These are phyloP conservation scores for Leucosticte australis DNA, from an alignment of 2,113 vertebrate species.

Conservation along the genomic window DNA sequence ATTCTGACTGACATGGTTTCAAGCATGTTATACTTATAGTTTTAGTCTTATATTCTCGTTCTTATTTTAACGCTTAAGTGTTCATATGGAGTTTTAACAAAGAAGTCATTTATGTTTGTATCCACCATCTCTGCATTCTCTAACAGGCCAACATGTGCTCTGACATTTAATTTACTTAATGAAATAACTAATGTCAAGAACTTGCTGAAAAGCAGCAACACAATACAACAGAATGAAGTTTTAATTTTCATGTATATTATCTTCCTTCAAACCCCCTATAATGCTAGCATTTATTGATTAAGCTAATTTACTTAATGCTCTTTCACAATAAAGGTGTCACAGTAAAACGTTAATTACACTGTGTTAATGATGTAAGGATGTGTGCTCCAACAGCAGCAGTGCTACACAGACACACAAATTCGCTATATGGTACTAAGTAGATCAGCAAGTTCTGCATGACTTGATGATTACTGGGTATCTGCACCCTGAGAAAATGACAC, in stretches of 20 bases:
- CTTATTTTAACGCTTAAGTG: not conserved
- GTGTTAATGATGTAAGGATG: not conserved
- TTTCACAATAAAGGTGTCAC: not conserved
- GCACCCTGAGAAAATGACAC: fast-evolving
- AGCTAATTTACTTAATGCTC: not conserved
- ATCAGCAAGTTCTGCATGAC: not conserved
- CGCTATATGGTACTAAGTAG: not conserved
- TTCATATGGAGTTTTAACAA: not conserved
- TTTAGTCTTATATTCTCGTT: not conserved
- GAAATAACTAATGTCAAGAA: not conserved
- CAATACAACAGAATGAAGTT: not conserved
- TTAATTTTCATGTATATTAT: not conserved
- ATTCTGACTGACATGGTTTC: not conserved
- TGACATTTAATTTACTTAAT: not conserved
- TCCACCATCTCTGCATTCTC: not conserved
- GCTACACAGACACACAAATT: not conserved
- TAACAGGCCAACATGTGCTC: not conserved
- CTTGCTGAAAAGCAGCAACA: not conserved
- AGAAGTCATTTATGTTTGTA: not conserved
- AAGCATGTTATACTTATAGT: not conserved
- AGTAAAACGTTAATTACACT: not conserved
- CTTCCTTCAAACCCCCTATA: not conserved
- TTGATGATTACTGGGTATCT: not conserved
- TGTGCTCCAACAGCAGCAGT: not conserved
- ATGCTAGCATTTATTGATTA: not conserved